A percentile compares a stretch with the other conserved stretches of the same genome.
Conservation (phyloP, 2,797 vertebrate species). For the Clarias laeviceps region DNA sequence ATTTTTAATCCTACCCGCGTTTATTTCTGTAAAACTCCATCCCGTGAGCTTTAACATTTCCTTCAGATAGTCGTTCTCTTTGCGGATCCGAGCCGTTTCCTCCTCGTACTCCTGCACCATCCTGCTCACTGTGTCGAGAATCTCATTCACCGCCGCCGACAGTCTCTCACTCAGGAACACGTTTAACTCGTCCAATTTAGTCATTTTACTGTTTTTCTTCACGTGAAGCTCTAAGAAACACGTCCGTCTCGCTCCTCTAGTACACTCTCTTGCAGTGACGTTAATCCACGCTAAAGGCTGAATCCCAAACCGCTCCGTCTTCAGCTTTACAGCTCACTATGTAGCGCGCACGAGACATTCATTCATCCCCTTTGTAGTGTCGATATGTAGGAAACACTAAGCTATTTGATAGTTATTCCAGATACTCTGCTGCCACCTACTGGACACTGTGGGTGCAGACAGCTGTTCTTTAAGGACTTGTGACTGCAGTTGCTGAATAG, state of each 20-base stretch:
- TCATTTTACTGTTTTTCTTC: conserved; percentile 22
- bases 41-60: conserved; percentile 49
- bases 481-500: no score
- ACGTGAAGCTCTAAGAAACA: no score
- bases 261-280: not conserved
- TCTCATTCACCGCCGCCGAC: conserved; percentile 57
- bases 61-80: conserved; percentile 57
- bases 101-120: conserved; percentile 58
- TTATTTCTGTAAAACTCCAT: conserved; percentile 30
- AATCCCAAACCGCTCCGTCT: not conserved
- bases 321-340: not conserved
- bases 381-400: not conserved
- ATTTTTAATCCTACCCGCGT: conserved; percentile 24
- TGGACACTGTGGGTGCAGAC: not conserved
- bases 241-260: no score
- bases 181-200: conserved; percentile 51
- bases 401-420: not conserved
- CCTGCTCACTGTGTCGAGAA: conserved; percentile 51
- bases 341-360: not conserved
- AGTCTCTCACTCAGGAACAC: conserved; percentile 55
- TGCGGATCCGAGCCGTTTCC: conserved; percentile 53
- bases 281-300: not conserved
- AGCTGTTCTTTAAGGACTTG: no score
- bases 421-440: not conserved
- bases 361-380: not conserved